These are phyloP conservation scores for Cenopis cana DNA, from an alignment of 2,888 invertebrate species.

Conservation along the genomic window DNA sequence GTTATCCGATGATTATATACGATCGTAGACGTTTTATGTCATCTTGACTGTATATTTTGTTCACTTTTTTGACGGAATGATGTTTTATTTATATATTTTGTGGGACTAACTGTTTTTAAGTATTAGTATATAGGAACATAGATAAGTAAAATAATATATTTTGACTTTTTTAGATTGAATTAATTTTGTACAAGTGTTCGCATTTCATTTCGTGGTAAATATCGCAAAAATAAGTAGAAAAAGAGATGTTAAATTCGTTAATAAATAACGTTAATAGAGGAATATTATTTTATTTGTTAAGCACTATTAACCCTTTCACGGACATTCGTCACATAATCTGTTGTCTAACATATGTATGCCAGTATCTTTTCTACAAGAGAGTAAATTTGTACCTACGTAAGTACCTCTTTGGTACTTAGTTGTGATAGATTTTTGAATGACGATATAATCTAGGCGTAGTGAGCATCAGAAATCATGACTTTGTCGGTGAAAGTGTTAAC, in stretches of 20 bases:
- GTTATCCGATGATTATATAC: neutral
- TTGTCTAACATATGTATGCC: neutral
- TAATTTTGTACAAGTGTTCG: neutral
- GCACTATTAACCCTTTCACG: neutral
- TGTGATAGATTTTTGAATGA: no score
- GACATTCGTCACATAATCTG: neutral
- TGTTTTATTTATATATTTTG: conserved; percentile 20
- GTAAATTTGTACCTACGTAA: neutral
- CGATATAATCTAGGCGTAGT: no score
- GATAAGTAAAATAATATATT: conserved; percentile 24
- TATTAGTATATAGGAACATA: conserved; percentile 6
- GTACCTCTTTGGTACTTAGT: no score
- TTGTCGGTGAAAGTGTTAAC: neutral
- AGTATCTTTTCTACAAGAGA: neutral
- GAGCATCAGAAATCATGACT: neutral
- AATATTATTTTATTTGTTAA: no score
- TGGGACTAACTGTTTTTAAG: conserved; percentile 17
- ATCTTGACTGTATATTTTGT: neutral
- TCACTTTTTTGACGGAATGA: conserved; percentile 18
- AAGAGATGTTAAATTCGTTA: neutral
- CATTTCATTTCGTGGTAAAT: conserved; percentile 2
- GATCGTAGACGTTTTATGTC: neutral
- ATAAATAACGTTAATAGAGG: no score
- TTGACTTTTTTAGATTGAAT: conserved; percentile 12
- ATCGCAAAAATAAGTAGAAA: neutral